Evolutionary conservation across 2,797 vertebrate species (phyloP).

Genomic region (Microcaecilia unicolor): DNA sequence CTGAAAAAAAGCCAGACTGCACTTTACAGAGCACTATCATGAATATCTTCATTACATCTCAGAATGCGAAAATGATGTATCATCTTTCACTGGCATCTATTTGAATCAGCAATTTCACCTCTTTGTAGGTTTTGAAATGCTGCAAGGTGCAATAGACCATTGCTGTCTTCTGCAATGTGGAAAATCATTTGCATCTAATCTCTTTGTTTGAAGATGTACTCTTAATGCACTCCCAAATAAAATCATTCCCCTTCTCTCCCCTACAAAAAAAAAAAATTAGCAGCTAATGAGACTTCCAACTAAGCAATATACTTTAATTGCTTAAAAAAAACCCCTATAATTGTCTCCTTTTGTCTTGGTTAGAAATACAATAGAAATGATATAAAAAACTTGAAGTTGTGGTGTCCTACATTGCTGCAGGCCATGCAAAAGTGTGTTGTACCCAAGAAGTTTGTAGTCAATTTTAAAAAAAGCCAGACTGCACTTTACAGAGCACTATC

Average conservation of each 20-base stretch:
- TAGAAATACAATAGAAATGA: too few species aligned
- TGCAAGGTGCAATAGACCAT: slow-evolving; percentile 36
- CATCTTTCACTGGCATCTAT: slow-evolving; percentile 15
- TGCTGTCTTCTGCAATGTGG: slow-evolving; percentile 45
- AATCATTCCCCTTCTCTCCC: too few species aligned
- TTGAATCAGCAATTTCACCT: slow-evolving; percentile 29
- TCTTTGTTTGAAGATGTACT: slow-evolving; percentile 4
- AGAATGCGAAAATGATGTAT: slow-evolving; percentile 19
- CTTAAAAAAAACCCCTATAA: too few species aligned
- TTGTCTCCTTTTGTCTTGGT: too few species aligned
- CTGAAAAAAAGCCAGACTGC: slow-evolving; percentile 29
- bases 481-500: slow-evolving; percentile 22
- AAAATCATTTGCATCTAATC: slow-evolving; percentile 51
- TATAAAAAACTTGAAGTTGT: too few species aligned
- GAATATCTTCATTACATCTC: slow-evolving; percentile 30
- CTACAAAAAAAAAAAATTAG: too few species aligned
- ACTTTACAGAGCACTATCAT: slow-evolving; percentile 23
- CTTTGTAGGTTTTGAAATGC: slow-evolving; percentile 15
- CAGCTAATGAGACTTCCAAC: too few species aligned
- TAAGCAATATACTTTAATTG: too few species aligned
- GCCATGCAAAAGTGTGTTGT: too few species aligned
- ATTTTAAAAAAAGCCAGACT: slow-evolving; percentile 32
- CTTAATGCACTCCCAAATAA: too few species aligned
- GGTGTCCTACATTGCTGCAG: too few species aligned
- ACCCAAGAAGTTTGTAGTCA: too few species aligned